phyloP scores from a whole-genome alignment of 2,113 vertebrate genomes.

The Chitala chitala region DNA sequence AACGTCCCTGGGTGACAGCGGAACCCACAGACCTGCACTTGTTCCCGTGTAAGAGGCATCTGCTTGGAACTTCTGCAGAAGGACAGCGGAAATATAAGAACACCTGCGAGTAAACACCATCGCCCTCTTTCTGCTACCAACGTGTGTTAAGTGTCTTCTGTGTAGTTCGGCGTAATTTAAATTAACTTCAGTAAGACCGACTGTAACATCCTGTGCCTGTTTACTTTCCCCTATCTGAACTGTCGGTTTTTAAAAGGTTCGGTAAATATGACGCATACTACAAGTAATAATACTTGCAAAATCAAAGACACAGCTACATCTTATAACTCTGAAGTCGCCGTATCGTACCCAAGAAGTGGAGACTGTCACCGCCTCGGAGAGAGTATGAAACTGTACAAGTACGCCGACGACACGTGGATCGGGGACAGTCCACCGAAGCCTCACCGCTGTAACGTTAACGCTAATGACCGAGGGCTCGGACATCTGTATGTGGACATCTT shows the following conservation, averaged over 20 bases:
- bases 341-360: slow-evolving; percentile 21
- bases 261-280: too few species aligned
- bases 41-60: slow-evolving; percentile 22
- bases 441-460: neutral
- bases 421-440: neutral
- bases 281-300: too few species aligned
- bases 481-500: neutral
- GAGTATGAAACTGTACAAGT: slow-evolving; percentile 17
- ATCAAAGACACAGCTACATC: too few species aligned
- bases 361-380: slow-evolving; percentile 15
- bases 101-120: neutral
- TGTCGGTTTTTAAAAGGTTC: too few species aligned
- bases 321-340: too few species aligned
- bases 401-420: neutral
- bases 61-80: slow-evolving; percentile 16
- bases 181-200: too few species aligned
- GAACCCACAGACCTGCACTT: slow-evolving; percentile 24
- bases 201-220: too few species aligned
- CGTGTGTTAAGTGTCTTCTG: too few species aligned
- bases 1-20: neutral
- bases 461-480: neutral
- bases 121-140: neutral
- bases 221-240: too few species aligned
- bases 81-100: neutral
- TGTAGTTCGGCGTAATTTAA: too few species aligned